A percentile compares a stretch with the other conserved stretches of the same genome.
These are phyloP conservation scores for Parnassius glacialis DNA, from an alignment of 2,888 invertebrate species.

Conservation along the genomic window DNA sequence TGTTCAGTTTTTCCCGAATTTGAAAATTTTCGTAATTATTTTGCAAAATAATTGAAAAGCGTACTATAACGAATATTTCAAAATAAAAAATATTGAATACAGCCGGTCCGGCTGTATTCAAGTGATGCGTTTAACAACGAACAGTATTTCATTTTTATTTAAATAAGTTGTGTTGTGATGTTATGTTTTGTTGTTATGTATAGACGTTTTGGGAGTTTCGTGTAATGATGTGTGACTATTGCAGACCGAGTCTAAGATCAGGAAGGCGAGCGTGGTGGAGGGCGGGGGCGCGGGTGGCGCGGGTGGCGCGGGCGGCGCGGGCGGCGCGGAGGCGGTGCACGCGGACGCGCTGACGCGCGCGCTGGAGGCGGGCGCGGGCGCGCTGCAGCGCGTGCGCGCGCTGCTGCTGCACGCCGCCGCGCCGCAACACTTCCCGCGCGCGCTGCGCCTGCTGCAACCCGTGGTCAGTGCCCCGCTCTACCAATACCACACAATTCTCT, in stretches of 20 bases:
- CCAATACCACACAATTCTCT: too few species aligned
- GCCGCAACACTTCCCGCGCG: constrained; percentile 24
- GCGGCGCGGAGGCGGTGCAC: constrained; percentile 48
- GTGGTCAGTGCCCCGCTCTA: constrained; percentile 35
- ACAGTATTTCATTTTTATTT: too few species aligned
- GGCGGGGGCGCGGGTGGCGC: constrained; percentile 41
- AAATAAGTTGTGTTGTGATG: too few species aligned
- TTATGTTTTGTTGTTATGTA: too few species aligned
- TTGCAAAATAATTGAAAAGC: too few species aligned
- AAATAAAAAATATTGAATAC: too few species aligned
- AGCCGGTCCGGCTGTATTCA: too few species aligned
- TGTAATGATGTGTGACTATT: neutral
- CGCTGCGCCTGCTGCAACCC: constrained; percentile 47
- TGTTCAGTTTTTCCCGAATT: too few species aligned
- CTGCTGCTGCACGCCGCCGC: constrained; percentile 34
- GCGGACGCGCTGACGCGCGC: constrained; percentile 63
- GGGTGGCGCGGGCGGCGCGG: constrained; percentile 56
- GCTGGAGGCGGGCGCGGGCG: constrained; percentile 59
- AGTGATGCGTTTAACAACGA: too few species aligned
- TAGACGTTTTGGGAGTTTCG: too few species aligned
- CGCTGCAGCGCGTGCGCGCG: constrained; percentile 48
- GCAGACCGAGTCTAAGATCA: constrained; percentile 50
- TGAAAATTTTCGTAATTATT: too few species aligned
- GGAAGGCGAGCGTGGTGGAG: constrained; percentile 45
- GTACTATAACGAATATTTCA: too few species aligned